These are phyloP conservation scores for Caenorhabditis sp. DNA, from an alignment of 2,888 invertebrate genomes.

Conservation along the genomic window DNA sequence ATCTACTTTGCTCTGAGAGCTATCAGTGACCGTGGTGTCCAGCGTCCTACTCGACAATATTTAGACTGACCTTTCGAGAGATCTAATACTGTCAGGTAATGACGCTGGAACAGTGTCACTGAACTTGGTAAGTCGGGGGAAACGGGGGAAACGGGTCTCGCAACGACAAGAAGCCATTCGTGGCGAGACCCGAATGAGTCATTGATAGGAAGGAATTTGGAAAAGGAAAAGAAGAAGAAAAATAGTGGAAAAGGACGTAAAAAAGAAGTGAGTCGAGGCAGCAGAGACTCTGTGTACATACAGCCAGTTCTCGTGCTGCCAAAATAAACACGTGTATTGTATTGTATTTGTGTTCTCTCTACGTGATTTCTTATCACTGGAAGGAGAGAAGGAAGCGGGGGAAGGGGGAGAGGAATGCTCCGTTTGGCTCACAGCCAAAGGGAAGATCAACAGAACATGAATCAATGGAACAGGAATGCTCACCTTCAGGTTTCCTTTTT, in stretches of 20 bases:
- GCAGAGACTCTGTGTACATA: conserved; percentile 37
- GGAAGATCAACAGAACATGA: neutral
- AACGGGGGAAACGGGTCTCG: too few species aligned
- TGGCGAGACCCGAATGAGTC: neutral
- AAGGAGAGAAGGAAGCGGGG: too few species aligned
- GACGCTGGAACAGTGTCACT: conserved; percentile 52
- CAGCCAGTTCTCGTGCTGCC: conserved; percentile 31
- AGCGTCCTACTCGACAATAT: conserved; percentile 68
- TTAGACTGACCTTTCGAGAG: conserved; percentile 37
- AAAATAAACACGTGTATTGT: conserved; percentile 59
- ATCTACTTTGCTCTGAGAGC: too few species aligned
- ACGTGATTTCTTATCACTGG: conserved; percentile 56
- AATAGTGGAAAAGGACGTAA: too few species aligned
- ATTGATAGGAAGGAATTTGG: too few species aligned
- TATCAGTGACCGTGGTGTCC: conserved; percentile 51
- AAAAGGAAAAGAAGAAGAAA: too few species aligned
- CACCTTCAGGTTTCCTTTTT: too few species aligned
- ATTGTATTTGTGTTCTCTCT: conserved; percentile 28
- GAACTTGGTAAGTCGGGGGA: conserved; percentile 9
- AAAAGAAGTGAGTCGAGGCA: too few species aligned
- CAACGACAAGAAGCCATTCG: too few species aligned
- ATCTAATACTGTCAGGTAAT: conserved; percentile 71
- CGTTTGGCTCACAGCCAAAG: conserved; percentile 35
- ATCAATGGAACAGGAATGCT: neutral
- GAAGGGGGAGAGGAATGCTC: conserved; percentile 12